A percentile compares a stretch with the other conserved stretches of the same genome.
Evolutionary conservation across 2,888 invertebrate species (phyloP).

Genomic region (Alentia gelatinosa): DNA sequence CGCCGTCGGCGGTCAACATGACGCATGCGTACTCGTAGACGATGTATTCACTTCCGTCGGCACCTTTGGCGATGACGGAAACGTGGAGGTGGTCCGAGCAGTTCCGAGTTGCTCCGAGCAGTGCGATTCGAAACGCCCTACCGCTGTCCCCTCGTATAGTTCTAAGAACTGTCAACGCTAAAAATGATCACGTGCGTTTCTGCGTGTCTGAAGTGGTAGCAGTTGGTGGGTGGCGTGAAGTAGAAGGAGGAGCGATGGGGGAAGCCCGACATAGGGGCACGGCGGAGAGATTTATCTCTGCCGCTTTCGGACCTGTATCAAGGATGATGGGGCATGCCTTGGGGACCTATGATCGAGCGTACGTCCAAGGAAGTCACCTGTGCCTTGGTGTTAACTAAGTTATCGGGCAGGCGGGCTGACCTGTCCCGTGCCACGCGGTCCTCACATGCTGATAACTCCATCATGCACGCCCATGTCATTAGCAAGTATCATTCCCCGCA

Average conservation of each 20-base stretch:
- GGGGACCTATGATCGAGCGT: background rate
- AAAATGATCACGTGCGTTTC: background rate
- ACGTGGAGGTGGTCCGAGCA: too few species aligned
- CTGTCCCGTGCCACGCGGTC: background rate
- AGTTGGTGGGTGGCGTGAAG: background rate
- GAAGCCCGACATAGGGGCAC: too few species aligned
- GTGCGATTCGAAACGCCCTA: too few species aligned
- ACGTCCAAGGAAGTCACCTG: background rate
- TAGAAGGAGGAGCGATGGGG: background rate
- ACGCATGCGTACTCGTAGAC: background rate
- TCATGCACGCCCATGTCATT: constrained; percentile 41
- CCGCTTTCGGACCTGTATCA: background rate
- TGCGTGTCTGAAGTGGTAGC: background rate
- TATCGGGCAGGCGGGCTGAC: background rate
- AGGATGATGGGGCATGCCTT: background rate
- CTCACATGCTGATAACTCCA: background rate
- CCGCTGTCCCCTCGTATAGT: background rate
- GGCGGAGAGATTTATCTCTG: background rate
- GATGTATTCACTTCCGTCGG: background rate
- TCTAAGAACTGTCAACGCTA: background rate
- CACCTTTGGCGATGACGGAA: too few species aligned
- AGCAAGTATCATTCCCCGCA: background rate
- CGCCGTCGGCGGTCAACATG: background rate
- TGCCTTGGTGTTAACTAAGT: background rate
- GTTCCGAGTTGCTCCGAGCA: background rate